Conservation (phyloP, 2,888 invertebrate species). For the Alviniconcha strummeri region DNA sequence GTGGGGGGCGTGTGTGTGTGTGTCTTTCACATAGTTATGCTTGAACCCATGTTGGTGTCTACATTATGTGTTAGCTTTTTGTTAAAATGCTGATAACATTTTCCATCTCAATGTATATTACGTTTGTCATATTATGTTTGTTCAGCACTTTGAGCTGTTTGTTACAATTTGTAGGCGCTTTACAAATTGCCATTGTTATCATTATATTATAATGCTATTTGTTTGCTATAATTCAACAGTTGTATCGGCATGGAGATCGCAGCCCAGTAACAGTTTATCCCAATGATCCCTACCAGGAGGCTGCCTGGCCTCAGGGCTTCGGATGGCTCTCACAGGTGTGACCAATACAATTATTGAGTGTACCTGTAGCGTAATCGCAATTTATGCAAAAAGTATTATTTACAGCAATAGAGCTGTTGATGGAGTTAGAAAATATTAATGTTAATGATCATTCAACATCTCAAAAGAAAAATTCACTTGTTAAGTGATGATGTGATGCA, state of each 20-base stretch:
- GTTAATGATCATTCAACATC: no score
- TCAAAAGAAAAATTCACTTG: neutral
- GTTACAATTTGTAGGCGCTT: neutral
- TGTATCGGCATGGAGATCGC: slow-evolving; percentile 48
- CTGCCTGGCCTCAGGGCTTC: slow-evolving; percentile 42
- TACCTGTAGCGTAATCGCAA: neutral
- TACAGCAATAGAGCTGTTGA: neutral
- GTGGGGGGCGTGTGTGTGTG: no score
- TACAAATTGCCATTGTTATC: neutral
- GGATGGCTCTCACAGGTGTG: slow-evolving; percentile 44
- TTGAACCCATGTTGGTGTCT: no score
- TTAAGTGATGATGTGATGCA: neutral
- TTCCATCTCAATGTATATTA: neutral
- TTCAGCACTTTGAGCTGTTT: neutral
- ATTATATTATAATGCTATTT: neutral
- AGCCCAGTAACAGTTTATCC: slow-evolving; percentile 40
- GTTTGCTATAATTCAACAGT: slow-evolving; percentile 19
- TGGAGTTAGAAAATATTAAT: neutral
- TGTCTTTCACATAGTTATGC: no score
- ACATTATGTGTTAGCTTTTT: no score
- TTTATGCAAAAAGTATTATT: neutral
- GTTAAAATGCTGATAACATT: no score
- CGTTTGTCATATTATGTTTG: neutral
- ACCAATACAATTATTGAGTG: neutral
- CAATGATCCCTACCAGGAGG: slow-evolving; percentile 35